Evolutionary conservation across 2,113 vertebrate genomes (phyloP).

Genomic region (Toxotes chatareus): DNA sequence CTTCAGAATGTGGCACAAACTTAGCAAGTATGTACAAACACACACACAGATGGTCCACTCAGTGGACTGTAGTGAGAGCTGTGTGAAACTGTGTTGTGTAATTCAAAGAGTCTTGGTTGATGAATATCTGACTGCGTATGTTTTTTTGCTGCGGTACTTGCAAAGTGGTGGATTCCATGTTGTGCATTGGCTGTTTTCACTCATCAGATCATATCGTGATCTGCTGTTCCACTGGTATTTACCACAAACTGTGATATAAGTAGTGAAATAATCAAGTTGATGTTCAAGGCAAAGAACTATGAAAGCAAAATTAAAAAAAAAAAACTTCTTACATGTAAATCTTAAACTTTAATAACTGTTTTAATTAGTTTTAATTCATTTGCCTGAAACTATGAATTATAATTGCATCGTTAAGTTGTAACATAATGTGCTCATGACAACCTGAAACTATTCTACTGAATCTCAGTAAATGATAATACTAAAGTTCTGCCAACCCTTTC

Average conservation of each 20-base stretch:
- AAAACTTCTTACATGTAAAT: neutral
- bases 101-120: slow-evolving; percentile 30
- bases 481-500: neutral
- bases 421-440: neutral
- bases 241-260: neutral
- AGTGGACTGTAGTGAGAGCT: slow-evolving; percentile 11
- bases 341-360: neutral
- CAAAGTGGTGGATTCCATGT: slow-evolving; percentile 9
- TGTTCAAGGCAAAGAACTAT: neutral
- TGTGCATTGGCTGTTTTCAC: slow-evolving; percentile 2
- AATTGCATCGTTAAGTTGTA: neutral
- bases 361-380: neutral
- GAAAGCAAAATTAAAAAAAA: neutral
- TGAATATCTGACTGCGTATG: slow-evolving; percentile 32
- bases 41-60: slow-evolving; percentile 33
- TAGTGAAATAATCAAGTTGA: neutral
- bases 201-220: neutral
- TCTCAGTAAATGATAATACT: neutral
- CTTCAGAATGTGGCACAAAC: slow-evolving; percentile 57
- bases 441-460: neutral
- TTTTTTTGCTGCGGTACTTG: slow-evolving; percentile 1
- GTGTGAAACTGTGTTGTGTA: slow-evolving; percentile 25
- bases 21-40: slow-evolving; percentile 63
- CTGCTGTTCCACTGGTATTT: neutral
- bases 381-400: neutral